A percentile compares a stretch with the other conserved stretches of the same genome.
phyloP scores from a whole-genome alignment of 2,797 vertebrate genomes.

The Lycodopsis pacificus region DNA sequence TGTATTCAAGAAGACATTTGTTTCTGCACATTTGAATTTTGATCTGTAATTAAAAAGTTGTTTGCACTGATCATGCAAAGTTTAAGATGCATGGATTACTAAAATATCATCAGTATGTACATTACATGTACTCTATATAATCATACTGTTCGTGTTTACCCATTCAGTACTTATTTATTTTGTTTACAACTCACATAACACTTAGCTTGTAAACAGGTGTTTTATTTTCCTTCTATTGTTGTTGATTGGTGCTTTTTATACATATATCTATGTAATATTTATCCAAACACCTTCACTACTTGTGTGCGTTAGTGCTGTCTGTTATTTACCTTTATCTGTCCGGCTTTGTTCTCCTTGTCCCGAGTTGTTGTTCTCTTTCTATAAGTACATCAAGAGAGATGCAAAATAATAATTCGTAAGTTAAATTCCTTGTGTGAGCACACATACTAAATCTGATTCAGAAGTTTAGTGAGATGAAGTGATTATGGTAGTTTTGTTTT shows the following conservation, averaged over 20 bases:
- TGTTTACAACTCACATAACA: neutral
- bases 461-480: neutral
- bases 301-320: too few species aligned
- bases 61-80: neutral
- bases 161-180: neutral
- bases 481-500: neutral
- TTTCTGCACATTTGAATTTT: constrained; percentile 5
- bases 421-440: too few species aligned
- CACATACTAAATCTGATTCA: too few species aligned
- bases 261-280: neutral
- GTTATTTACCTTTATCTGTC: too few species aligned
- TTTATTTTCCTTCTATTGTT: neutral
- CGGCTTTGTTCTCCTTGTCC: too few species aligned
- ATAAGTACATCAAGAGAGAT: too few species aligned
- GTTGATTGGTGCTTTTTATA: neutral
- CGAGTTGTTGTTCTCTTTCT: too few species aligned
- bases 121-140: too few species aligned
- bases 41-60: neutral
- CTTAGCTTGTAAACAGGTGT: neutral
- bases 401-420: too few species aligned
- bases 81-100: too few species aligned
- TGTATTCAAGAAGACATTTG: neutral
- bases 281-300: neutral
- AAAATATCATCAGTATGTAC: too few species aligned
- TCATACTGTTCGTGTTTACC: neutral